Base-by-base conservation (phyloP, 2,113 vertebrate genomes). In the Centropus unirufus region DNA sequence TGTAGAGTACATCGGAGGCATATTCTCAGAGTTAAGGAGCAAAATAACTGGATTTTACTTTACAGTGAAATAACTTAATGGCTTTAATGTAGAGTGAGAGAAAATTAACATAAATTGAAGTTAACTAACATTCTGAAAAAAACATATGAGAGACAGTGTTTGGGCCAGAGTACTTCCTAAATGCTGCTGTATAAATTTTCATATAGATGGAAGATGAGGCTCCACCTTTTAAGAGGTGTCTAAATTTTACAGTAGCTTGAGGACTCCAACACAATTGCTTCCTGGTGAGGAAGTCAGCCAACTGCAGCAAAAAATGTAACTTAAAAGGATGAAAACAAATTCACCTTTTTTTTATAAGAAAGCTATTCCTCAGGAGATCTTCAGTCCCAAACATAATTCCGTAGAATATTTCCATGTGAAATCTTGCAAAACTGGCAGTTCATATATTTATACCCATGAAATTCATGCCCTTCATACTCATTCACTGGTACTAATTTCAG, bases 61-160 rank as follows among this genome's bases (percentile, higher is more conserved):
- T 76, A 58, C 51, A 61, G 47, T 66, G 57, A 89, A 92, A 93
- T 86, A 77, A 22, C 51, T 74, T 72, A 91, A 92, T 87, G 94
- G 61, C 61, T 92, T 79, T 96, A 87, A 95, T 62, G 64, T 13
- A 92, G 57, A 87, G 34, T 55, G n/a, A 81, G 47, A 92, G 90
- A 94, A 97, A 95, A 95, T 75, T 70, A 96, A 90, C 55, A 93
- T 81, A 81, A 92, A 86, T 36, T 62, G 91, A 92, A 95, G 94
- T 23, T 79, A 79, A 20, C 39, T 95, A 59, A 72, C 29, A 75
- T 55, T 81, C n/a, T 61, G 93, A 93, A 51, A 93, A 89, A 93
- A 96, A 92, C 30, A 73, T 24, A 17, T 16, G 64, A 95, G 80
- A 91, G 59, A 36, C 58, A 39, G 34, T 2, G 1, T 24, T 70